Percentiles rank a stretch among this genome's conserved stretches.
phyloP scores from a whole-genome alignment of 2,888 invertebrate genomes.

The Sicus ferrugineus region DNA sequence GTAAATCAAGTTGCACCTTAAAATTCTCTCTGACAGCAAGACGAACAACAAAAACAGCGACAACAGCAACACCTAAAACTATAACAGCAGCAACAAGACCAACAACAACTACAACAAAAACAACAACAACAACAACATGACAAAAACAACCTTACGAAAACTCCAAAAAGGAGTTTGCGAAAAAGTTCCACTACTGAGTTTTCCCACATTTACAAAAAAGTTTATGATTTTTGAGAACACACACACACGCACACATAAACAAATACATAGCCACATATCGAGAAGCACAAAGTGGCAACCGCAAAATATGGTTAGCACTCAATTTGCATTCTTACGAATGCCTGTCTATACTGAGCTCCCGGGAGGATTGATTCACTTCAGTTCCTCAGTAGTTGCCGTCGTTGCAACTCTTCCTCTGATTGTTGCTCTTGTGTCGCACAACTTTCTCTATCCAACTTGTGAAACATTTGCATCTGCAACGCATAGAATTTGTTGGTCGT shows the following conservation, averaged over 20 bases:
- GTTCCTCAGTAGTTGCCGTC: neutral
- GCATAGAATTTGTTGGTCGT: neutral
- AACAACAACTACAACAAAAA: neutral
- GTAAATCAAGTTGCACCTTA: slow-evolving; percentile 52
- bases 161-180: no score
- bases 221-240: neutral
- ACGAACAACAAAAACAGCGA: neutral
- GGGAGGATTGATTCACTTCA: slow-evolving; percentile 20
- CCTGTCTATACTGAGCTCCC: neutral
- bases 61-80: neutral
- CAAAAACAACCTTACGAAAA: neutral
- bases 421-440: neutral
- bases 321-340: slow-evolving; percentile 19
- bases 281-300: neutral
- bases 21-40: slow-evolving; percentile 18
- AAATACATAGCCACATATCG: neutral
- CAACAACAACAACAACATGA: neutral
- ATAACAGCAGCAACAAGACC: no score
- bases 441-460: neutral
- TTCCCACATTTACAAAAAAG: neutral
- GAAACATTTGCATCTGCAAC: neutral
- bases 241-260: neutral
- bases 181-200: neutral
- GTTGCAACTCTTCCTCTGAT: neutral
- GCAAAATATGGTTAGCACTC: slow-evolving; percentile 23